Evolutionary conservation across 1,140 invertebrate genomes (phyloP), one percentile per base, ranked within the genome.

Genomic region (Drosophila mojavensis): DNA sequence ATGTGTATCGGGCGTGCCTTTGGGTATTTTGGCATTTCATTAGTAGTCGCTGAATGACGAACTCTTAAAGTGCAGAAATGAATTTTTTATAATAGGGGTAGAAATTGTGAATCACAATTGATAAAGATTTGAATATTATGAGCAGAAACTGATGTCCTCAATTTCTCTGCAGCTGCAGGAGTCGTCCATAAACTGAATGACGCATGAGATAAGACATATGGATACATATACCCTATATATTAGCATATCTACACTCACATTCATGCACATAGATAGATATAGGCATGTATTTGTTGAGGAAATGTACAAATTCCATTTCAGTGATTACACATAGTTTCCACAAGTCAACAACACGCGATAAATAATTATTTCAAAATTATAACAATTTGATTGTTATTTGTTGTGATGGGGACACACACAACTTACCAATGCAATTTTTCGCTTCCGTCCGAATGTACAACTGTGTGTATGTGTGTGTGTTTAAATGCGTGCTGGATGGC

Each of bases 391-490:
- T 59, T 59, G 56, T 61, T 68, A 41, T 56, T 73, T 67, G 69
- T 67, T 67, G 58, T 73, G 65, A 61, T 61, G 60, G 65, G 56
- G 50, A 59, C 65, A 51, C 41, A 60, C 33, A 45, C n/a, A 28
- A 56, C 71, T 74, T 74, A 74, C 71, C 71, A 69, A 74, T 68
- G 71, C 64, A 74, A 74, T 74, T 69, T 73, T 74, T 62, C 28
- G 65, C 53, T 74, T 69, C 65, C 71, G 65, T 73, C 56, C 56
- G 54, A 67, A 55, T 39, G 50, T 54, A 73, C 41, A 26, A 51
- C 24, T 41, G 33, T 56, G 67, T 70, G 30, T 6, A 11, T 67
- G 48, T 41, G 56, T 61, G 33, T 47, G 55, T 58, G 17, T 6
- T 47, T 15, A 9, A 17, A 17, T 15, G 43, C 3, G 15, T 15